Conservation (phyloP, 2,113 vertebrate genomes). For the Herpailurus yagouaroundi region DNA sequence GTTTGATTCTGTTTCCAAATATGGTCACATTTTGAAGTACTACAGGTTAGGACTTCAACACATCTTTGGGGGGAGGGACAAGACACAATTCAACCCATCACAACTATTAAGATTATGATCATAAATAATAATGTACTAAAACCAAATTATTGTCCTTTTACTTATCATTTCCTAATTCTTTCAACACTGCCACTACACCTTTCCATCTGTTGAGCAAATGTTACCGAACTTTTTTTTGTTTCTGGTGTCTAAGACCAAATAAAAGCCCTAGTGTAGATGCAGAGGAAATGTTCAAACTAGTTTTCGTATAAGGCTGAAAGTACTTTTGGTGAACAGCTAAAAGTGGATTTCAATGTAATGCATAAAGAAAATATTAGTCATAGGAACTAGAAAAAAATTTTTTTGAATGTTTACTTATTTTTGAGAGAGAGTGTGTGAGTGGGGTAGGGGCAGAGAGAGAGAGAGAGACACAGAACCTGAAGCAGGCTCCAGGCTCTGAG, state of each 20-base stretch:
- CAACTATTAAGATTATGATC: background rate
- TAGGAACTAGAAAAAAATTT: background rate
- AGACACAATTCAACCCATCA: background rate
- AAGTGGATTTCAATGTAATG: background rate
- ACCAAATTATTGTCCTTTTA: background rate
- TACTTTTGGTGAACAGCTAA: background rate
- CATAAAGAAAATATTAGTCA: background rate
- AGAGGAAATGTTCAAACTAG: slow-evolving; percentile 2
- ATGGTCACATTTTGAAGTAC: background rate
- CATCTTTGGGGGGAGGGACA: background rate
- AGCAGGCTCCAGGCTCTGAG: no score
- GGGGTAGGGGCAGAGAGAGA: no score
- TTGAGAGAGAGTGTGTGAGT: no score
- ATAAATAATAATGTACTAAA: background rate
- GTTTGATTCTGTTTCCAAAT: background rate
- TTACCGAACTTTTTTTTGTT: background rate
- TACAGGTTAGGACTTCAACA: background rate
- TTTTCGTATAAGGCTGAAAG: background rate
- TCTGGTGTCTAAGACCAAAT: background rate
- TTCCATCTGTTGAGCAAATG: background rate
- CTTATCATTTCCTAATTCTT: background rate
- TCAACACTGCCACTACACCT: background rate
- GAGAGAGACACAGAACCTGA: no score
- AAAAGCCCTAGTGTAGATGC: background rate
- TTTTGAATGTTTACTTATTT: no score